Base-by-base conservation (phyloP, 2,113 vertebrate genomes). In the Carlito syrichta region DNA sequence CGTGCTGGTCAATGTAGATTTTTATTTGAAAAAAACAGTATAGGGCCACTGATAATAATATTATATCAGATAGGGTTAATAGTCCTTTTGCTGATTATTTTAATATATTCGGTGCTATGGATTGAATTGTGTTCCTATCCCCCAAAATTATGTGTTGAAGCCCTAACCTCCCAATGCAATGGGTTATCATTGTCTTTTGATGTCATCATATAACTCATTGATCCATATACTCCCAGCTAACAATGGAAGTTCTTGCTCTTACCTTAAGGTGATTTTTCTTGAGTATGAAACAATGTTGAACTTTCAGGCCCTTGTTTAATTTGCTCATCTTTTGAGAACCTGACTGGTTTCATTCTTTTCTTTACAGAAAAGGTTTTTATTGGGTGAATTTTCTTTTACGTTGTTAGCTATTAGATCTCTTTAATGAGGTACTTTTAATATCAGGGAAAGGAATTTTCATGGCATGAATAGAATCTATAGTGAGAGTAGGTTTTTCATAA, bases 151-250 rank as follows among this genome's bases (percentile, higher is more conserved):
- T n/a, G n/a, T n/a, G n/a, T n/a, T n/a, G n/a, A n/a, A n/a, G n/a
- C n/a, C n/a, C n/a, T n/a, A n/a, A n/a, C n/a, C n/a, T n/a, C n/a
- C n/a, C n/a, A n/a, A n/a, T 60, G 25, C 35, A 91, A 88, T 91
- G 14, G 94, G 8, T 94, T 77, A 63, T 82, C 87, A 69, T 17
- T 76, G 43, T 86, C 27, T 40, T 91, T 88, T 92, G 27, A 19
- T 82, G n/a, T 91, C 32, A 60, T 89, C 74, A 43, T 40, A 16
- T 12, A 66, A 45, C 0, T 45, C 84, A 69, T 25, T 95, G 78
- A 76, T 89, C 73, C 52, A 48, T 76, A 32, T 27, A 62, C 6
- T 83, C 30, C 30, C 79, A 81, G 60, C 81, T 56, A 94, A 71
- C 16, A 17, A 20, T 30, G 30, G 32, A 48, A 8, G 60, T 83